A percentile compares a stretch with the other conserved stretches of the same genome.
These are phyloP conservation scores for Orchesella cincta DNA, from an alignment of 1,140 invertebrate species.

Conservation along the genomic window DNA sequence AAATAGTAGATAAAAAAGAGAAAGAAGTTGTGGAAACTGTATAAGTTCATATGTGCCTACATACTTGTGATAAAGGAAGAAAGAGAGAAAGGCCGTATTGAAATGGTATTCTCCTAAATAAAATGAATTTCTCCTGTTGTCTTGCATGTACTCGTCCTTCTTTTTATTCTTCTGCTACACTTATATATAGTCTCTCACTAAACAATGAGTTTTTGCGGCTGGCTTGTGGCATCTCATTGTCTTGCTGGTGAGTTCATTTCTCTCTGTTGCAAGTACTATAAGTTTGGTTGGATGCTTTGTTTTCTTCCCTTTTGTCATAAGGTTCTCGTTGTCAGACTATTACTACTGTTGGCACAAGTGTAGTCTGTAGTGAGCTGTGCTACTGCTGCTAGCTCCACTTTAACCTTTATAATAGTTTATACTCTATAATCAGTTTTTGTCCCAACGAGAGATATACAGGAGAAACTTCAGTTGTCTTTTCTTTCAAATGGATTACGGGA, in stretches of 20 bases:
- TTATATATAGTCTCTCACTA: not conserved
- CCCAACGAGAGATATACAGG: not conserved
- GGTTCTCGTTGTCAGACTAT: slow-evolving; percentile 23
- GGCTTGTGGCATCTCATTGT: slow-evolving; percentile 26
- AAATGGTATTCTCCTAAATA: slow-evolving; percentile 19
- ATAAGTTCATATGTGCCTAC: slow-evolving; percentile 16
- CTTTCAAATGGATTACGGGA: slow-evolving; percentile 10
- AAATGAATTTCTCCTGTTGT: slow-evolving; percentile 28
- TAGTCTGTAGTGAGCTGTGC: not conserved
- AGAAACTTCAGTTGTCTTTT: not conserved
- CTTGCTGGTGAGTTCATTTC: slow-evolving; percentile 28
- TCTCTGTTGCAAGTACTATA: slow-evolving; percentile 9
- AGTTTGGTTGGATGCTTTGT: slow-evolving; percentile 12
- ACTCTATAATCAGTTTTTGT: slow-evolving; percentile 5
- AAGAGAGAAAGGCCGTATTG: no score
- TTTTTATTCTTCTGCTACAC: not conserved
- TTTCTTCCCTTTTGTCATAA: slow-evolving; percentile 27
- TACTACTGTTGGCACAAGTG: slow-evolving; percentile 5
- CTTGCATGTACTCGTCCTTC: not conserved
- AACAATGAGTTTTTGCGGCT: slow-evolving; percentile 29
- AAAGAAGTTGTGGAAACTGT: slow-evolving; percentile 24
- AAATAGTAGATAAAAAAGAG: not conserved
- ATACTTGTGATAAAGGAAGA: no score
- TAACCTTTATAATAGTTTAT: not conserved
- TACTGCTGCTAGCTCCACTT: not conserved